Conservation (phyloP, 1,140 invertebrate species). For the Colletes latitarsis region DNA sequence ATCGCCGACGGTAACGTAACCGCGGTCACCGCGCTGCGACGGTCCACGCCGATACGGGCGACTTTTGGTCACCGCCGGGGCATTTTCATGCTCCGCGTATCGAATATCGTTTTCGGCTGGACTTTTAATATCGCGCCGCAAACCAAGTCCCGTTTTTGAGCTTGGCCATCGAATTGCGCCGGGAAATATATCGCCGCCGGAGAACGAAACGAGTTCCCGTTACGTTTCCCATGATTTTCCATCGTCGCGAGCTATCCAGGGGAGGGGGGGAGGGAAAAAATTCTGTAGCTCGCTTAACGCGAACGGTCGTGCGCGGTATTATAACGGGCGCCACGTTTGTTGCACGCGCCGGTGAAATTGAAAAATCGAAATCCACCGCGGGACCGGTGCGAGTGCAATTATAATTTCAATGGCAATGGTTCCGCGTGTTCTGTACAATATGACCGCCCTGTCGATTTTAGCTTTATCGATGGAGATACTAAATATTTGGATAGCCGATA, state of each 20-base stretch:
- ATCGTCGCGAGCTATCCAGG: conserved; percentile 1
- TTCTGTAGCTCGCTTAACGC: not conserved
- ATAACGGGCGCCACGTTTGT: not conserved
- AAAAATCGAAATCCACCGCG: conserved; percentile 30
- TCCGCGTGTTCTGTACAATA: not conserved
- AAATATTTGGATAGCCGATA: conserved; percentile 2
- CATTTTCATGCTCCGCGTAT: conserved; percentile 19
- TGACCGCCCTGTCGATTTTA: conserved; percentile 32
- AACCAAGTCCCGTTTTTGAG: conserved; percentile 18
- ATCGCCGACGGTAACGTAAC: conserved; percentile 57
- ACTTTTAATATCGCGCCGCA: conserved; percentile 34
- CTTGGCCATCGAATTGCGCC: not conserved
- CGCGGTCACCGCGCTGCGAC: conserved; percentile 40
- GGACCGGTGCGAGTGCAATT: conserved; percentile 6
- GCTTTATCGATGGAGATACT: not conserved
- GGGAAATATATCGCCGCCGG: conserved; percentile 2
- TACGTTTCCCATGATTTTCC: conserved; percentile 24
- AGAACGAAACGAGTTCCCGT: conserved; percentile 1
- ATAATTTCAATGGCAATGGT: conserved; percentile 16
- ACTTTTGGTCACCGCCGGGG: conserved; percentile 44
- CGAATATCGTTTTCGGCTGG: conserved; percentile 22
- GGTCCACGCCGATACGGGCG: conserved; percentile 55
- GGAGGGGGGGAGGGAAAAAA: not conserved
- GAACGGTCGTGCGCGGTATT: not conserved
- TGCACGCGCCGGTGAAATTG: conserved; percentile 14